A percentile compares a stretch with the other conserved stretches of the same genome.
Evolutionary conservation across 2,113 vertebrate genomes (phyloP).

Genomic region (Melanerpes aurifrons): DNA sequence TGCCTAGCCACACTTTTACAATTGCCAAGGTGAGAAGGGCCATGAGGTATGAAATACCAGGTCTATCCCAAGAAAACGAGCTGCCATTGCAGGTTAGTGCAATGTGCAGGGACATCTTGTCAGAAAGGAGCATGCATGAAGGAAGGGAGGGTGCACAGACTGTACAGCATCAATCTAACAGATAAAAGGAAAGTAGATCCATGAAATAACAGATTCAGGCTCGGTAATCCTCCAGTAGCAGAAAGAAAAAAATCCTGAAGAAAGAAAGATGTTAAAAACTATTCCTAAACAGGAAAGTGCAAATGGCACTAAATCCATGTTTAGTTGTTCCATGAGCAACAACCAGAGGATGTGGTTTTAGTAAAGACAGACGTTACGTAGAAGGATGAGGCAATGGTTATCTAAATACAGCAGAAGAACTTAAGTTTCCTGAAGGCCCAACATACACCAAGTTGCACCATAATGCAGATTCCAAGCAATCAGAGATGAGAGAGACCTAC

Average conservation of each 20-base stretch:
- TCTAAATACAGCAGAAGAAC: slow-evolving; percentile 44
- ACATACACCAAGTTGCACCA: neutral
- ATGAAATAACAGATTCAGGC: neutral
- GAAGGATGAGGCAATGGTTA: slow-evolving; percentile 34
- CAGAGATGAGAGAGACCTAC: neutral
- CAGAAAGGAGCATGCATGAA: neutral
- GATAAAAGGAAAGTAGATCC: neutral
- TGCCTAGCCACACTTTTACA: accelerated
- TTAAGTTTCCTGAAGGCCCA: neutral
- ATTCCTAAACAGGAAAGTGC: slow-evolving; percentile 12
- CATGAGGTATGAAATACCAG: neutral
- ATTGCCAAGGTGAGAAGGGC: neutral
- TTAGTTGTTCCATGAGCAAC: slow-evolving; percentile 41
- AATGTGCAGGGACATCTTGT: neutral
- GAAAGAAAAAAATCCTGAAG: neutral
- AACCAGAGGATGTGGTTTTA: slow-evolving; percentile 65
- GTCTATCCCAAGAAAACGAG: accelerated
- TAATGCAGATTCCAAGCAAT: neutral
- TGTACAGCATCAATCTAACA: neutral
- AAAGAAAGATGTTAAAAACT: neutral
- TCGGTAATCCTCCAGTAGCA: neutral
- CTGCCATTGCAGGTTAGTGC: neutral
- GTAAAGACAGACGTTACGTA: slow-evolving; percentile 28
- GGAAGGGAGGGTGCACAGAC: neutral
- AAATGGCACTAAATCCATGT: slow-evolving; percentile 17